Conservation (phyloP, 2,797 vertebrate species). For the Pseudochirops cupreus region DNA sequence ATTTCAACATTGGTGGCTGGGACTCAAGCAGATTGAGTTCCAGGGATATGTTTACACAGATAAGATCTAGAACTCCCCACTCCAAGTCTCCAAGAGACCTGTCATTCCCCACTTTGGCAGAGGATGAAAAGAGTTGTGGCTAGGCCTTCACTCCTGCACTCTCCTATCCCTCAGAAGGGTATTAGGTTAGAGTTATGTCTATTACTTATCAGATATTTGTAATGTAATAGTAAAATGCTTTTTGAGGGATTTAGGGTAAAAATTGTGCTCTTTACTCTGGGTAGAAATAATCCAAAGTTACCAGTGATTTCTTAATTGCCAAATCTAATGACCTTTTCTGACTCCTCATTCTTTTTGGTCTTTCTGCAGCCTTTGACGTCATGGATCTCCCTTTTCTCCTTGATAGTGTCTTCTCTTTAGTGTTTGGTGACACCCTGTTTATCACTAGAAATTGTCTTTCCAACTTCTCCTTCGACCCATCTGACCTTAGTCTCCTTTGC, state of each 20-base stretch:
- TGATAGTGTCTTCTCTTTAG: background rate
- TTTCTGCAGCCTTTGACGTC: background rate
- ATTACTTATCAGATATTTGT: background rate
- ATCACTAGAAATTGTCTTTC: background rate
- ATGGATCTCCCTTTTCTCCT: background rate
- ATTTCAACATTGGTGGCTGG: background rate
- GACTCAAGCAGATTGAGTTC: background rate
- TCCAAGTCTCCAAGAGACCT: background rate
- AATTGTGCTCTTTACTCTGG: background rate
- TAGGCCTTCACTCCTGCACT: background rate
- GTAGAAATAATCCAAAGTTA: background rate
- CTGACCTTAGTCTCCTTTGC: background rate
- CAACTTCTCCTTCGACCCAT: background rate
- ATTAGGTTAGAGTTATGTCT: background rate
- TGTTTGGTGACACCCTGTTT: background rate
- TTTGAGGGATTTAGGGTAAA: background rate
- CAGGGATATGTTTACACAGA: background rate
- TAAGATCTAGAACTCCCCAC: background rate
- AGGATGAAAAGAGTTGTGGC: background rate
- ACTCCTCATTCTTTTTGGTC: background rate
- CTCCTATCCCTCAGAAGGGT: background rate
- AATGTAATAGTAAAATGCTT: background rate
- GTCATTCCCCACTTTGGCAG: background rate
- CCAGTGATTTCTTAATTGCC: background rate
- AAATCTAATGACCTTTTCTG: background rate